Percentiles rank a stretch among this genome's conserved stretches.
These are phyloP conservation scores for Ceratosolen solmsi DNA, from an alignment of 1,140 invertebrate genomes.

Conservation along the genomic window DNA sequence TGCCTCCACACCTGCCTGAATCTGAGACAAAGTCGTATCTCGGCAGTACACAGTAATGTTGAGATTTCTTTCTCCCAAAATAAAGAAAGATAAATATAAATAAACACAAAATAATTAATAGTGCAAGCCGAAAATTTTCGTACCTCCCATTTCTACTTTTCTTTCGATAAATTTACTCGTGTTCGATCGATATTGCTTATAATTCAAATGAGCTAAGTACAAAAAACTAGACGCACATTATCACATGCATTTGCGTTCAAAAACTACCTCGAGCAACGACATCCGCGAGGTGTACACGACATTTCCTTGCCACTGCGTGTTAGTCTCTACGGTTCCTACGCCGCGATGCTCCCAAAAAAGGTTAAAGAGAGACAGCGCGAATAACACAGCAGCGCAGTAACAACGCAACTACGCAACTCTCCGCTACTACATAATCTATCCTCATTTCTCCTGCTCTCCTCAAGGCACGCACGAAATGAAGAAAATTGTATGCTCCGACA, in stretches of 20 bases:
- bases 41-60: neutral
- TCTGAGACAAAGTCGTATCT: neutral
- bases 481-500: neutral
- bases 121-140: neutral
- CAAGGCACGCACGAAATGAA: neutral
- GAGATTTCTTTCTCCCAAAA: neutral
- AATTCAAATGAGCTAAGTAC: neutral
- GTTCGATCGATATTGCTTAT: neutral
- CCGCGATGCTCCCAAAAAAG: slow-evolving; percentile 22
- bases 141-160: neutral
- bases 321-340: neutral
- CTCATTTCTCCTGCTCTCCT: neutral
- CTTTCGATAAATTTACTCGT: neutral
- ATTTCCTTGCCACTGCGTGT: neutral
- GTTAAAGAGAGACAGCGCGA: slow-evolving; percentile 19
- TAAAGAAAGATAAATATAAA: neutral
- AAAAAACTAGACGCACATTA: neutral
- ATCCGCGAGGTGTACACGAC: neutral
- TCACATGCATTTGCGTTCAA: neutral
- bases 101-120: neutral
- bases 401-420: slow-evolving; percentile 42
- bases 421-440: neutral
- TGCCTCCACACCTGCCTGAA: neutral
- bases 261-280: neutral
- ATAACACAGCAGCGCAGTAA: slow-evolving; percentile 20